These are phyloP conservation scores for Gambusia affinis DNA, from an alignment of 2,113 vertebrate genomes.

Conservation along the genomic window DNA sequence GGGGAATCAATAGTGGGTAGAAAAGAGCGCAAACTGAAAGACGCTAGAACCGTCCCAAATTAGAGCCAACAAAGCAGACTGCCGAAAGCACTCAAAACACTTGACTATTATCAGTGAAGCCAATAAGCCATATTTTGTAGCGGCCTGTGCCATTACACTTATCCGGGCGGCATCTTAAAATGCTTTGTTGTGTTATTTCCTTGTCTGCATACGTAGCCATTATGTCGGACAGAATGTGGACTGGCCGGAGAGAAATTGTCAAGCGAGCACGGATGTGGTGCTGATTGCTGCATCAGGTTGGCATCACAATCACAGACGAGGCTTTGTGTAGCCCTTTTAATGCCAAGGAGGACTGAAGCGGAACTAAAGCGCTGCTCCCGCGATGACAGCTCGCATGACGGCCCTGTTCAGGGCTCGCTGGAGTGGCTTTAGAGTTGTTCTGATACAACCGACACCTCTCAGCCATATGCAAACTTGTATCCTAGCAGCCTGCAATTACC, in stretches of 20 bases:
- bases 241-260: constrained; percentile 72
- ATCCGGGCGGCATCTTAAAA: constrained; percentile 61
- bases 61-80: constrained; percentile 67
- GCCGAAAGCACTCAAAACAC: constrained; percentile 71
- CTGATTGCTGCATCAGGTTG: constrained; percentile 78
- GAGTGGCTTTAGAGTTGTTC: constrained; percentile 66
- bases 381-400: constrained; percentile 74
- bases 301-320: constrained; percentile 76
- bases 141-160: constrained; percentile 57
- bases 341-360: constrained; percentile 73
- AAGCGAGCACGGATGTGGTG: constrained; percentile 63
- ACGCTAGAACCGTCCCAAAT: constrained; percentile 70
- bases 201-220: constrained; percentile 77
- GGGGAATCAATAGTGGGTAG: constrained; percentile 82
- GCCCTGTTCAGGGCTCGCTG: constrained; percentile 69
- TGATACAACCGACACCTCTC: constrained; percentile 67
- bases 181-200: constrained; percentile 74
- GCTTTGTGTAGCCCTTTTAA: constrained; percentile 77
- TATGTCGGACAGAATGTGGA: constrained; percentile 71
- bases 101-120: constrained; percentile 66
- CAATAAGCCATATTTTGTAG: constrained; percentile 71
- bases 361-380: constrained; percentile 74
- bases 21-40: constrained; percentile 75
- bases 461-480: constrained; percentile 64
- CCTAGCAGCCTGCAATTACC: constrained; percentile 81